Evolutionary conservation across 2,113 vertebrate genomes (phyloP), one percentile per base, ranked within the genome.

Genomic region (Piaya cayana): DNA sequence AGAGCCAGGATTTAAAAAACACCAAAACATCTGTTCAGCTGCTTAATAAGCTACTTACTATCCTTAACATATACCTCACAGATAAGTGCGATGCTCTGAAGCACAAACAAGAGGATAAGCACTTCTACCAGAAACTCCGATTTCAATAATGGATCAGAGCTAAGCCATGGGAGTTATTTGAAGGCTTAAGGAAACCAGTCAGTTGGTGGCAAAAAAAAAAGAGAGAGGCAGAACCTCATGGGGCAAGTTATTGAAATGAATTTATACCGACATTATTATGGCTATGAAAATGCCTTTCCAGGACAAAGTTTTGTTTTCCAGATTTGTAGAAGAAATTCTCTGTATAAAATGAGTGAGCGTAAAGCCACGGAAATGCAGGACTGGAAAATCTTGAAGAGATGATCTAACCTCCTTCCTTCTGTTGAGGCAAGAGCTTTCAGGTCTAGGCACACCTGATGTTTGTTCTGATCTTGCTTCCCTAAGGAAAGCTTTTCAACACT

Each of bases 401-500:
- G 22, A 11, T 25, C 77, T 67, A 63, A 70, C 20, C 18, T 17
- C 20, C 13, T 18, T 82, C 26, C 65, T 65, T 32, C 9, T 6
- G 59, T 1, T 67, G 83, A 90, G 65, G 69, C 83, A 42, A 50
- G 89, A 83, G 70, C 65, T 47, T 26, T 11, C 94, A 59, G 55
- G 80, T 52, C 64, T 5, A 5, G 69, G 64, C 80, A 92, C 64
- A 88, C 63, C 68, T 60, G 39, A 9, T 10, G 5, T 49, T 82
- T 56, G 47, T 50, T 74, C 79, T 42, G 19, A 42, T 53, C 52
- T 18, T 65, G 68, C 30, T 69, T 90, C 55, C 67, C 43, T 30
- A 76, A 86, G 93, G 59, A 88, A 86, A 92, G 29, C 64, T 65
- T 80, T 88, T 70, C 89, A 91, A 32, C 89, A 32, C 56, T 69